Conservation (phyloP, 2,113 vertebrate species). For the Lagopus muta region DNA sequence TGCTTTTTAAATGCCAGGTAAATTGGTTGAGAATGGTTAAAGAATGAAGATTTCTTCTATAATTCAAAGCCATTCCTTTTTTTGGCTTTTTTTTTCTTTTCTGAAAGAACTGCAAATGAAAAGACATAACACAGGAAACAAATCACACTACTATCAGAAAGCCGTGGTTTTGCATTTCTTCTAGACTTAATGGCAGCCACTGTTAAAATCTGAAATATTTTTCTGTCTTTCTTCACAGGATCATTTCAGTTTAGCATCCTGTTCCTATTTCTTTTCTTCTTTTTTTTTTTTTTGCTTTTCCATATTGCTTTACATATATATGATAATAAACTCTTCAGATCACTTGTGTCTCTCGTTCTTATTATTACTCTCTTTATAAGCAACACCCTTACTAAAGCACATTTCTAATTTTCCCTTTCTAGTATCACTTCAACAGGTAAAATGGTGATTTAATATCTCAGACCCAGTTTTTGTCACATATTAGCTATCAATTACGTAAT, state of each 20-base stretch:
- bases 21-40: neutral
- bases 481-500: neutral
- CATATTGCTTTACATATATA: neutral
- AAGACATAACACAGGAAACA: neutral
- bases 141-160: neutral
- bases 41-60: neutral
- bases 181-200: neutral
- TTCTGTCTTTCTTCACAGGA: neutral
- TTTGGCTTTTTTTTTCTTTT: neutral
- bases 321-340: neutral
- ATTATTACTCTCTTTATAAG: neutral
- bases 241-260: neutral
- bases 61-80: neutral
- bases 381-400: neutral
- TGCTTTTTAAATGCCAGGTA: neutral
- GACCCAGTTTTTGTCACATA: neutral
- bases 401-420: neutral
- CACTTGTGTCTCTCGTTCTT: neutral
- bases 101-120: neutral
- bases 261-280: neutral
- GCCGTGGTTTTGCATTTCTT: neutral
- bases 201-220: neutral
- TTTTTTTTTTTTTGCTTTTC: neutral
- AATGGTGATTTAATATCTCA: neutral
- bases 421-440: neutral